Evolutionary conservation across 2,797 vertebrate genomes (phyloP).

Genomic region (Eulemur rubriventer): DNA sequence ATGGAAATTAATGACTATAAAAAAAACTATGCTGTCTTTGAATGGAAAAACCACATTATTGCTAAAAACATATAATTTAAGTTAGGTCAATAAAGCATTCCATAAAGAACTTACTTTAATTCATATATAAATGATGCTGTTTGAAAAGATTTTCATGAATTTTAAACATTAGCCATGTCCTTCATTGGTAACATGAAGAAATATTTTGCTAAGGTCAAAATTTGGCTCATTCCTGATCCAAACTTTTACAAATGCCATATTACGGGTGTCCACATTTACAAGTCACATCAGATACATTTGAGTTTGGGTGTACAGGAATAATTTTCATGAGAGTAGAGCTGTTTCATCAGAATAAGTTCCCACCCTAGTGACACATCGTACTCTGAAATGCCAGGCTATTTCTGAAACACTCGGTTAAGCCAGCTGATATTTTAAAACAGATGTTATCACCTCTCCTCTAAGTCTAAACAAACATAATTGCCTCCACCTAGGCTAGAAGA

Average conservation of each 20-base stretch:
- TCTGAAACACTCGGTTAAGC: neutral
- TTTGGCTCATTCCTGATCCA: constrained; percentile 8
- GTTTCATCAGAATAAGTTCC: neutral
- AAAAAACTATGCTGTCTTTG: neutral
- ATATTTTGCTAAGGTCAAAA: neutral
- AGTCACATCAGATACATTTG: neutral
- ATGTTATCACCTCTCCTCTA: neutral
- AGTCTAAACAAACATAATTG: neutral
- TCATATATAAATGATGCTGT: neutral
- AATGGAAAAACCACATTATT: neutral
- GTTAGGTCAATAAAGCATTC: neutral
- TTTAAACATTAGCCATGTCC: neutral
- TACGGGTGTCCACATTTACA: neutral
- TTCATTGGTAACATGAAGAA: constrained; percentile 9
- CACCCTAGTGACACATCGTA: neutral
- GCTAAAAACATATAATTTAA: neutral
- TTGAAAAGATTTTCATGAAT: constrained; percentile 35
- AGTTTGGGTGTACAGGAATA: neutral
- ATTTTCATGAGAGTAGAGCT: neutral
- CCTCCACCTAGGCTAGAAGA: neutral
- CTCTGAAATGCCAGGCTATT: neutral
- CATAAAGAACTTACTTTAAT: neutral
- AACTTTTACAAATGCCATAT: neutral
- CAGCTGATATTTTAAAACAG: neutral
- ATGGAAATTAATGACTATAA: neutral